Conservation (phyloP, 2,888 invertebrate species). For the Apodemia zela region DNA sequence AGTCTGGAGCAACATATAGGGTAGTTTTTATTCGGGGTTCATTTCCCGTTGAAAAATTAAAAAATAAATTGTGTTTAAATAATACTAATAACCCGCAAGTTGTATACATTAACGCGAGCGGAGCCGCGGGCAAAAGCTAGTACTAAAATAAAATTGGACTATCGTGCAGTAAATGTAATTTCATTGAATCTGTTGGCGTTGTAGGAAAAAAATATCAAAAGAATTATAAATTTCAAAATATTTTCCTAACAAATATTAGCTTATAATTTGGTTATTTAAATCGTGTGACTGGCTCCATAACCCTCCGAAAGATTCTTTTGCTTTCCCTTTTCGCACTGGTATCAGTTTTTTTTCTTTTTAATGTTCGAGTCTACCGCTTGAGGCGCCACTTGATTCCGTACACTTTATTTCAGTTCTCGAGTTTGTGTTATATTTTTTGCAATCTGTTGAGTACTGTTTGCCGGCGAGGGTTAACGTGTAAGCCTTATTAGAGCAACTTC, state of each 20-base stretch:
- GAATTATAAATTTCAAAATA: too few species aligned
- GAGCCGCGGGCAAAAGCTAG: too few species aligned
- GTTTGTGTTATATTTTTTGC: slow-evolving; percentile 19
- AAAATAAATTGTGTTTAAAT: too few species aligned
- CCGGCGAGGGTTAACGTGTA: slow-evolving; percentile 16
- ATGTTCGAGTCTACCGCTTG: slow-evolving; percentile 44
- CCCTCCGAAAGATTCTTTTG: slow-evolving; percentile 52
- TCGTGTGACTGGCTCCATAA: slow-evolving; percentile 33
- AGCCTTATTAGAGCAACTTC: slow-evolving; percentile 20
- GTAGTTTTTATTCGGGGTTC: too few species aligned
- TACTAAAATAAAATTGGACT: too few species aligned
- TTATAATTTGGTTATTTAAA: slow-evolving; percentile 13
- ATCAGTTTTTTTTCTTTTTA: slow-evolving; percentile 48
- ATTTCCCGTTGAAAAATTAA: too few species aligned
- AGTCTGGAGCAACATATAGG: too few species aligned
- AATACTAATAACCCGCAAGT: too few species aligned
- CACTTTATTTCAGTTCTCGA: slow-evolving; percentile 43
- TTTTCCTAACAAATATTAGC: neutral
- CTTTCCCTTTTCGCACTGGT: slow-evolving; percentile 54
- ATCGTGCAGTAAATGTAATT: too few species aligned
- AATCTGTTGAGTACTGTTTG: slow-evolving; percentile 15
- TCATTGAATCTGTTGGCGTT: too few species aligned
- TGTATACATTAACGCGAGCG: too few species aligned
- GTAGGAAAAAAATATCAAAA: too few species aligned
- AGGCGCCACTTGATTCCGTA: slow-evolving; percentile 53